A percentile compares a stretch with the other conserved stretches of the same genome.
Conservation (phyloP, 2,888 invertebrate genomes). For the Coenonympha arcania region DNA sequence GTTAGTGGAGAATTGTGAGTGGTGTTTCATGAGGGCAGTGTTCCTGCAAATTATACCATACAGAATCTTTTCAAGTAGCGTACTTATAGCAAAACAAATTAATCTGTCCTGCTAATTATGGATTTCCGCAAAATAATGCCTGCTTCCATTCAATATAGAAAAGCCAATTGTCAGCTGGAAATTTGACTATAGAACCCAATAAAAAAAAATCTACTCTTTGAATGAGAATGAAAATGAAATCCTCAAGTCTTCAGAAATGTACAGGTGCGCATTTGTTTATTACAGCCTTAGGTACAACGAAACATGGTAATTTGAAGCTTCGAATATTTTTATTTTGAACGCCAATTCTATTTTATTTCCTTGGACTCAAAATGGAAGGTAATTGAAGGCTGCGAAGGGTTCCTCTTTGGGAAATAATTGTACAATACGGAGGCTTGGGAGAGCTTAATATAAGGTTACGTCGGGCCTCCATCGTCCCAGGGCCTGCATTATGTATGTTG, state of each 20-base stretch:
- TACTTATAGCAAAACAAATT: too few species aligned
- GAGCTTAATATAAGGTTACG: constrained; percentile 68
- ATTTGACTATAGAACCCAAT: too few species aligned
- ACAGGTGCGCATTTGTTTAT: background rate
- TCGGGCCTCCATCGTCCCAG: constrained; percentile 49
- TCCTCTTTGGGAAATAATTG: constrained; percentile 72
- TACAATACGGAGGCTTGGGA: constrained; percentile 67
- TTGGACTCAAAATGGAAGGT: constrained; percentile 64
- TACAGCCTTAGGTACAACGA: constrained; percentile 11
- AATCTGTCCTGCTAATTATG: too few species aligned
- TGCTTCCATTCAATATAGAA: too few species aligned
- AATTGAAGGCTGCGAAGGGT: constrained; percentile 70
- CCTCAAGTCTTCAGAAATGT: background rate
- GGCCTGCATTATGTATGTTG: constrained; percentile 52
- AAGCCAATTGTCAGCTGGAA: too few species aligned
- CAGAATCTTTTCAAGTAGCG: too few species aligned
- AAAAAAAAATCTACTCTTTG: background rate
- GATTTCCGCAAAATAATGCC: too few species aligned
- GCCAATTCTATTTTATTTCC: constrained; percentile 66
- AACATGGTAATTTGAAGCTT: constrained; percentile 54
- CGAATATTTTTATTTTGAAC: constrained; percentile 64
- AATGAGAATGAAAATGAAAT: background rate
- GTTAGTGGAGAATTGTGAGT: too few species aligned
- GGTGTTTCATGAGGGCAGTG: too few species aligned
- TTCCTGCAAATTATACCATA: too few species aligned